Base-by-base conservation (phyloP, 1,140 invertebrate genomes). In the Diabrotica undecimpunctata region DNA sequence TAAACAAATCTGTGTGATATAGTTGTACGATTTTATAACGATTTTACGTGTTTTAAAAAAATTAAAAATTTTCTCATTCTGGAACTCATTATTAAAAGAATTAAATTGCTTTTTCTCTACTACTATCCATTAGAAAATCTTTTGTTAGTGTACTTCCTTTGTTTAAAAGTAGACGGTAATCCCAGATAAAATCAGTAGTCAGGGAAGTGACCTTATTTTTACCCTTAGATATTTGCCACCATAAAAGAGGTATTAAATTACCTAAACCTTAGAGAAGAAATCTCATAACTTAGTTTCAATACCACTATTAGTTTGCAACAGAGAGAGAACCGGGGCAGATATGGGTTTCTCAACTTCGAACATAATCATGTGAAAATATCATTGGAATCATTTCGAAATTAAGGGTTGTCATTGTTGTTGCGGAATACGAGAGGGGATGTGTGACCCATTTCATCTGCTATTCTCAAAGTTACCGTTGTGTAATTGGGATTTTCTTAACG, bases 221-320 rank as follows among this genome's bases (percentile, higher is more conserved):
- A 41, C 66, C 61, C 38, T 51, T 62, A 69, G 67, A 72, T 65
- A 71, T 65, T 69, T 71, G 65, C 71, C 62, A 69, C 64, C 54
- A 71, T 70, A 66, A 72, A 70, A 66, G 63, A 52, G 67, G 72
- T 74, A 72, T 74, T 72, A 74, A 74, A 72, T 74, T 72, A 71
- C 72, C 56, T 61, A 46, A 46, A 50, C 66, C 61, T 66, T 46
- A 70, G 63, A 64, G 41, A 60, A 69, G 62, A 12, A 70, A 70
- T 72, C 71, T 68, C 65, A 67, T 72, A 71, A 69, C 69, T 67
- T 64, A 64, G 62, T 57, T 62, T 56, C 51, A 12, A 12, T 50
- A 52, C 61, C 58, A 50, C 58, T 51, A 60, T 60, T 5, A 60
- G 39, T 60, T 60, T 50, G 39, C 58, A 10, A 60, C 50, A 46